Percentiles rank a stretch among this genome's conserved stretches.
Evolutionary conservation across 2,888 invertebrate genomes (phyloP).

Genomic region (Dicyrtomina minuta): DNA sequence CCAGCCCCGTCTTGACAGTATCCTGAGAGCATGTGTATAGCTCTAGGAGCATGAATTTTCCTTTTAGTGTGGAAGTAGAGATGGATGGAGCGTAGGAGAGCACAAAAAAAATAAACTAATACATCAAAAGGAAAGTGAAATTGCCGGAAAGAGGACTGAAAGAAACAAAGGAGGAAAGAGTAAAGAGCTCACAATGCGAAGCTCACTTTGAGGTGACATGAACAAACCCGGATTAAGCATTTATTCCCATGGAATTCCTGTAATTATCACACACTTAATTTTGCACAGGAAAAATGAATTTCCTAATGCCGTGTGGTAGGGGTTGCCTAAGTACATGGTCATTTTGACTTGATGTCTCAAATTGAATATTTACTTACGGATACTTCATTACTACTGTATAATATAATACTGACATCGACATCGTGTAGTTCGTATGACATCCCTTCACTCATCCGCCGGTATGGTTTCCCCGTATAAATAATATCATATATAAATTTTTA

Average conservation of each 20-base stretch:
- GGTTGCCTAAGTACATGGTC: too few species aligned
- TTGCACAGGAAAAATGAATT: background rate
- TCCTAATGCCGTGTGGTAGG: background rate
- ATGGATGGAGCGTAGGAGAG: background rate
- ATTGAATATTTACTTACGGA: too few species aligned
- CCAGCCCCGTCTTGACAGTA: constrained; percentile 2
- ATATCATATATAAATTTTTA: too few species aligned
- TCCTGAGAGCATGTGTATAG: background rate
- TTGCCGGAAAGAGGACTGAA: constrained; percentile 31
- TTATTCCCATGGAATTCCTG: constrained; percentile 9
- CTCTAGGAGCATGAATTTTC: too few species aligned
- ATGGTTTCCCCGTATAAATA: too few species aligned
- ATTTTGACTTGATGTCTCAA: too few species aligned
- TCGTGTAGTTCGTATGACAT: too few species aligned
- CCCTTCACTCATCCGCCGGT: too few species aligned
- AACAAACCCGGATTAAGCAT: constrained; percentile 12
- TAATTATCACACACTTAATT: constrained; percentile 12
- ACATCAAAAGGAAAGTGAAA: constrained; percentile 32
- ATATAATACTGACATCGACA: background rate
- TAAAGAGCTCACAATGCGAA: background rate
- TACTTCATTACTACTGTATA: too few species aligned
- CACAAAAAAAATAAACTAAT: background rate
- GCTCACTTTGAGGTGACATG: background rate
- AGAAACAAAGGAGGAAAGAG: constrained; percentile 10
- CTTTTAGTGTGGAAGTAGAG: too few species aligned